Conservation (phyloP, 2,797 vertebrate genomes). For the Syncerus caffer region DNA sequence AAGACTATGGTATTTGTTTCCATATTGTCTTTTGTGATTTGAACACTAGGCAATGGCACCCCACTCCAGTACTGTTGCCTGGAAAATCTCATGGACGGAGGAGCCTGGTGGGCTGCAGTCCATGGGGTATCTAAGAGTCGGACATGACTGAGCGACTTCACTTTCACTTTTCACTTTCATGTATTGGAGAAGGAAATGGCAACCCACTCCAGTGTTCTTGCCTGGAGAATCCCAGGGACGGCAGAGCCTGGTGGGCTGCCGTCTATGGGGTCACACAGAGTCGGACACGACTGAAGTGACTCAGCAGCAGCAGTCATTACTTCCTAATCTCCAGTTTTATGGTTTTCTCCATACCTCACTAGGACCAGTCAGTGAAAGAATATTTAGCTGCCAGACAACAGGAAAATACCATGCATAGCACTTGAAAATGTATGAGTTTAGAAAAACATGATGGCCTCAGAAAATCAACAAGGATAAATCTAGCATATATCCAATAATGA, state of each 20-base stretch:
- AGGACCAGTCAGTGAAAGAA: conserved; percentile 26
- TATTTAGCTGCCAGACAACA: conserved; percentile 22
- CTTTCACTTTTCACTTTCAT: no score
- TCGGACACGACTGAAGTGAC: no score
- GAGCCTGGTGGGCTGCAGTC: no score
- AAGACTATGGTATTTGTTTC: not conserved
- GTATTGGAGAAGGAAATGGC: no score
- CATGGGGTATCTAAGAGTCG: no score
- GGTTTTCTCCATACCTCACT: not conserved
- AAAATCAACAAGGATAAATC: conserved; percentile 31
- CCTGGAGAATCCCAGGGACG: no score
- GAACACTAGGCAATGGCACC: not conserved
- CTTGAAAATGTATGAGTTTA: not conserved
- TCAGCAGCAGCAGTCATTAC: not conserved
- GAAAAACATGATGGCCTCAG: not conserved
- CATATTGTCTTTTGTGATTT: not conserved
- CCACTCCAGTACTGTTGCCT: no score
- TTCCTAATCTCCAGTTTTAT: conserved; percentile 39
- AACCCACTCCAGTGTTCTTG: no score
- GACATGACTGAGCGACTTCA: no score
- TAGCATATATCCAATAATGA: not conserved
- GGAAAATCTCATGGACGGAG: no score
- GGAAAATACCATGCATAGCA: conserved; percentile 25
- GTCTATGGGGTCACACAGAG: no score
- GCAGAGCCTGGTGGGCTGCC: no score